phyloP scores from a whole-genome alignment of 2,113 vertebrate species.

The Carassius carassius region DNA sequence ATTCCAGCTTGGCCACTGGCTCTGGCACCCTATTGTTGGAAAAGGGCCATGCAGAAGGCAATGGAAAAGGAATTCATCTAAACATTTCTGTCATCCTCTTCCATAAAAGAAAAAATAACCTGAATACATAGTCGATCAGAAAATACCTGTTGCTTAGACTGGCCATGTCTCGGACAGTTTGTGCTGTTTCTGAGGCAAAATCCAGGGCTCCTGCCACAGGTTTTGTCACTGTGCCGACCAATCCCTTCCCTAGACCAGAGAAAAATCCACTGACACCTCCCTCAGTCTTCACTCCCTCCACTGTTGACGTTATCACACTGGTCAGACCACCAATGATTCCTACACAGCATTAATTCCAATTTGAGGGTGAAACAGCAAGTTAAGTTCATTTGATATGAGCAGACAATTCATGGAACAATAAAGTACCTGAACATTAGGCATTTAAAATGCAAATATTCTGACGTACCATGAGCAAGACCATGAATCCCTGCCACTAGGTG shows the following conservation, averaged over 20 bases:
- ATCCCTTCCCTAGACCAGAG: slow-evolving; percentile 93
- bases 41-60: background rate
- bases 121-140: background rate
- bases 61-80: background rate
- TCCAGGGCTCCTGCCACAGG: slow-evolving; percentile 94
- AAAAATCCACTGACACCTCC: slow-evolving; percentile 96
- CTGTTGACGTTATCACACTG: slow-evolving; percentile 96
- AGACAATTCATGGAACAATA: background rate
- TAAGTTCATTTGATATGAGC: background rate
- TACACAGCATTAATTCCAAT: slow-evolving; percentile 54
- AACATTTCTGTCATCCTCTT: background rate
- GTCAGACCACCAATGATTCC: slow-evolving; percentile 98
- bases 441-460: background rate
- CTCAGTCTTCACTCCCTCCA: slow-evolving; percentile 96
- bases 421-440: background rate
- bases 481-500: slow-evolving; percentile 97
- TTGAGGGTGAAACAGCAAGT: background rate
- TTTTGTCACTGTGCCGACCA: slow-evolving; percentile 98
- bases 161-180: slow-evolving; percentile 93
- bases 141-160: slow-evolving; percentile 88
- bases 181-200: slow-evolving; percentile 95
- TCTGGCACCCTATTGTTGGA: background rate
- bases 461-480: slow-evolving; percentile 90
- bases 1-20: background rate
- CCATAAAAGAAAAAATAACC: background rate